Percentiles rank a stretch among this genome's conserved stretches.
phyloP scores from a whole-genome alignment of 30 jellyfish, hydroid and myxozoan genomes.

The Chironex yamaguchii region DNA sequence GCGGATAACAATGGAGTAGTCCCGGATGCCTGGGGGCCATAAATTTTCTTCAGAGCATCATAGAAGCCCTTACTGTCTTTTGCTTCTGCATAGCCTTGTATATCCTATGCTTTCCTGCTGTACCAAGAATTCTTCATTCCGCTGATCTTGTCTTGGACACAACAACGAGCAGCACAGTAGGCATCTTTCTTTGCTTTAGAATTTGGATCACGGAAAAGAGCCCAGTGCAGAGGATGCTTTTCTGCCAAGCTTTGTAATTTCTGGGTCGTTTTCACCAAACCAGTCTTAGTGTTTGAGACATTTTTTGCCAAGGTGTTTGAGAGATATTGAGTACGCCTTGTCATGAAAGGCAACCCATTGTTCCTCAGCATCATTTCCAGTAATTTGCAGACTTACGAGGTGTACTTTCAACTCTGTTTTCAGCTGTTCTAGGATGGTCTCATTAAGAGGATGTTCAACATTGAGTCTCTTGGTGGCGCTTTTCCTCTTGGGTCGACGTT shows the following conservation, averaged over 20 bases:
- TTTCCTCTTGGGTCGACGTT: no score
- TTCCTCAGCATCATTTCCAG: no score
- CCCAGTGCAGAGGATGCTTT: neutral
- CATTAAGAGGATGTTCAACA: no score
- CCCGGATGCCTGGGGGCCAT: constrained; percentile 6
- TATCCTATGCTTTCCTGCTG: neutral
- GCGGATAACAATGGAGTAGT: neutral
- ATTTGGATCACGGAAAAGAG: neutral
- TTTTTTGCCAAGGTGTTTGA: no score
- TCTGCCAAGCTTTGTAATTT: neutral
- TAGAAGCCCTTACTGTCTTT: constrained; percentile 1
- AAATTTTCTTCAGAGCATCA: neutral
- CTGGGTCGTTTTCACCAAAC: neutral
- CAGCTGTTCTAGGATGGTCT: no score
- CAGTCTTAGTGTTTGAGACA: constrained; percentile 31
- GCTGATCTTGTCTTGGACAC: constrained; percentile 6
- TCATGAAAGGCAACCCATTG: no score
- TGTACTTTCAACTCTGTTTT: no score
- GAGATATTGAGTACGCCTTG: no score
- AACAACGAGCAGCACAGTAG: neutral
- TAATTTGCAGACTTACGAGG: no score
- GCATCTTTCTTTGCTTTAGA: neutral
- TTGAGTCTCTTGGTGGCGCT: no score
- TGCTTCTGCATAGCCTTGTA: neutral
- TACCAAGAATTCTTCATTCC: neutral